Evolutionary conservation across 2,797 vertebrate species (phyloP), one percentile per base, ranked within the genome.

Genomic region (Aselliscus stoliczkanus): DNA sequence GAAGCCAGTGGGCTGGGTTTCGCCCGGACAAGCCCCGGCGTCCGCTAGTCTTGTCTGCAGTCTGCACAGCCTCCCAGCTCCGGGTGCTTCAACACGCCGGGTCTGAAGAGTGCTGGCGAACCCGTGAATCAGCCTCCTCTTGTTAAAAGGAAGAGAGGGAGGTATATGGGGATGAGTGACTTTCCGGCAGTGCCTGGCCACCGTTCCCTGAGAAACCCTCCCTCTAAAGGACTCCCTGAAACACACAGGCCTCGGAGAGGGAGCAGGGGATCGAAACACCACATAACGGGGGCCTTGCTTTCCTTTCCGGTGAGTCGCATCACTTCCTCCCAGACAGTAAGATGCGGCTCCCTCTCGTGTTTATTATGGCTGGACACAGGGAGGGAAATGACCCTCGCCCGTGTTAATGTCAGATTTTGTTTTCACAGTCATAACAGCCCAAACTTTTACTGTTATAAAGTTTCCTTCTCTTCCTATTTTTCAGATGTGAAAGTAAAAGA

Each of bases 401-500:
- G 8, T 4, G 62, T 21, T 15, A 9, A 13, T 15, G 6, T 39
- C 2, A 14, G 11, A 62, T 34, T 44, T 29, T n/a, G 37, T 76
- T 54, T 34, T 34, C 7, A 20, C 2, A 25, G 25, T 44, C 29
- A 1, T 8, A 64, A 7, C 15, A 25, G 29, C 77, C 20, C 14
- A 2, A 31, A 23, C 9, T 1, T 8, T 4, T 23, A 8, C 25
- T 20, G 4, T 5, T 31, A 3, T 8, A 31, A 12, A 9, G 9
- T 14, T 23, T 50, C 17, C 9, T 42, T 42, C 37, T 75, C 92
- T 83, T 79, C 4, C 60, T 72, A 4, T 83, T 56, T 97, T 97
- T 37, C 73, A 98, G 98, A 90, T 21, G 4, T 98, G 25, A 98
- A 94, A 90, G 52, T 98, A 39, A 98, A 97, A 94, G 97, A 98